Evolutionary conservation across 2,888 invertebrate genomes (phyloP), one percentile per base, ranked within the genome.

Genomic region (Entomobrya proxima): DNA sequence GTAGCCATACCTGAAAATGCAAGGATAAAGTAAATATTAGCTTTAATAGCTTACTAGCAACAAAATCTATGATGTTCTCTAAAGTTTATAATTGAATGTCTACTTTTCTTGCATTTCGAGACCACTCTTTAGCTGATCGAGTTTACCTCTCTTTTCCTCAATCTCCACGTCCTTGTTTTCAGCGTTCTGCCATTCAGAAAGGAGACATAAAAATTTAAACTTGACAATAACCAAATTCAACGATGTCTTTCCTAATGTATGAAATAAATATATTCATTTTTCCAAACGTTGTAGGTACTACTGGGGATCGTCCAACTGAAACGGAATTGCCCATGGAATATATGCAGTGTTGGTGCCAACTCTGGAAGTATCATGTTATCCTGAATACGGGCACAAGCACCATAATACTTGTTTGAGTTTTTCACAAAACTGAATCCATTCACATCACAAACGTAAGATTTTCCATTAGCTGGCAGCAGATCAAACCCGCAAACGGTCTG

Each of bases 371-470:
- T 98, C 97, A 98, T 98, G 92, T 99, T 99, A 18, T 98, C 98
- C 89, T 98, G 93, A 87, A 99, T 99, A 93, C 98, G 98, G 27
- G 99, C 98, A 92, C 98, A 99, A 91, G 99, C 99, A 92, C 99
- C 99, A 92, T 99, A 99, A 93, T 99, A 99, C 92, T 99, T 99
- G 92, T 97, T 97, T 0, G 99, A 99, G 92, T 98, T 99, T 92
- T 99, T 99, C 32, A 99, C 99, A 92, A 99, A 99, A 91, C 98
- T 99, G 92, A 99, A 99, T 0, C 99, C 99, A 92, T 99, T 99
- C 2, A 99, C 99, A 93, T 99, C 99, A 93, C 99, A 99, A 0
- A 99, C 99, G 92, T 97, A 99, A 0, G 99, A 99, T 92, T 98
- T 97, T 72, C 99, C 99, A 93, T 98, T 99, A 27, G 99, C 99